Base-by-base conservation (phyloP, 2,797 vertebrate genomes). In the Macroramphosus scolopax region DNA sequence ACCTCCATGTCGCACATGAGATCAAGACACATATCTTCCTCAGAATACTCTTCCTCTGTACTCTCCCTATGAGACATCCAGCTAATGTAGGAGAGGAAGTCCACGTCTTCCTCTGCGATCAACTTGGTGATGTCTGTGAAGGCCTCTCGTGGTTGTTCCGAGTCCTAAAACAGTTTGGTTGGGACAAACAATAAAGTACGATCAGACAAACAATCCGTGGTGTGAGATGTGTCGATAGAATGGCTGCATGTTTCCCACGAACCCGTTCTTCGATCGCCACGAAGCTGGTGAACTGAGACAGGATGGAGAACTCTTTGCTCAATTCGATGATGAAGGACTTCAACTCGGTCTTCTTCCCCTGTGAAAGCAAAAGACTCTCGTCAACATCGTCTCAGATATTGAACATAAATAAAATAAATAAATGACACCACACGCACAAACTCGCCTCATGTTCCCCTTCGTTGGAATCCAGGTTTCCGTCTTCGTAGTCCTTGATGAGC, bases 241-340 rank as follows among this genome's bases (percentile, higher is more conserved):
- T 12, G 8, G 28, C 24, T 6, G 10, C 1, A 14, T 12, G 24
- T 13, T n/a, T n/a, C n/a, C n/a, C n/a, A 89, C 91, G 18, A 77
- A 95, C 93, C 90, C 93, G 87, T 81, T 93, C 89, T 78, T 95
- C 94, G 37, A 94, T 68, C 25, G 93, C 93, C 56, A 95, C 83
- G 39, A 95, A 96, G 77, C 93, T 96, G 78, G 93, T 95, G 72
- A 92, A 93, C 55, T 93, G 92, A 50, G 91, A 94, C 63, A 95
- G 75, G 51, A 96, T 82, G 55, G 90, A 93, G 73, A 91, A 92
- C 75, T 95, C 91, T 79, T 91, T 92, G 81, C 93, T 95, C 18
- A 95, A 63, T 22, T 87, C 68, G 33, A 92, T 72, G 69, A 95
- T 89, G 68, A 81, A 87, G 49, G 86, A 85, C 75, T 93, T 94